Percentiles rank a stretch among this genome's conserved stretches.
These are phyloP conservation scores for Perognathus longimembris DNA, from an alignment of 2,113 vertebrate genomes.

Conservation along the genomic window DNA sequence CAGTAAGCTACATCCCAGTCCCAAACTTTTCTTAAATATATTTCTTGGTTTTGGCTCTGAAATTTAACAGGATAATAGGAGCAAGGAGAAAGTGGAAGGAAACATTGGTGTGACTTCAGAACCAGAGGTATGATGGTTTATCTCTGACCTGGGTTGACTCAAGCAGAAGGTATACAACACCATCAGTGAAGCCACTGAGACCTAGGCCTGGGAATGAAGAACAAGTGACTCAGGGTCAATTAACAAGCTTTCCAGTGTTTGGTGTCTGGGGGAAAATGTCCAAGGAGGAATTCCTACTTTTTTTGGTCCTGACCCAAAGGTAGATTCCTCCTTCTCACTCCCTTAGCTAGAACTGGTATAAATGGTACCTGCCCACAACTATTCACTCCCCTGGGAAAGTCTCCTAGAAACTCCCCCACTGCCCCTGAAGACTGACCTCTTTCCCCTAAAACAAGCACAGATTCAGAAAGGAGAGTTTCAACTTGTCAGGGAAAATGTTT, in stretches of 20 bases:
- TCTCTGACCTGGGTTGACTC: neutral
- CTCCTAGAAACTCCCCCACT: neutral
- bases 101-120: neutral
- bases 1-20: no score
- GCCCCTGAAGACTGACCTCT: neutral
- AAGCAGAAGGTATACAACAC: neutral
- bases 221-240: neutral
- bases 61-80: neutral
- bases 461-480: neutral
- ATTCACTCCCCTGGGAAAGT: conserved; percentile 30
- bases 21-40: neutral
- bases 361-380: neutral
- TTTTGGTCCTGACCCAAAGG: conserved; percentile 38
- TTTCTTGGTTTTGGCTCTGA: neutral
- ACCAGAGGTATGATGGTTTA: neutral
- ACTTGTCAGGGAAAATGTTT: conserved; percentile 30
- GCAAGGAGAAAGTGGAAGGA: neutral
- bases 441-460: neutral
- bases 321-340: neutral
- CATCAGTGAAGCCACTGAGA: neutral
- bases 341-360: neutral
- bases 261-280: neutral
- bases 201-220: neutral
- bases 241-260: conserved; percentile 29
- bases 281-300: conserved; percentile 51